phyloP scores from a whole-genome alignment of 1,140 invertebrate genomes.

The Heliconius melpomene region DNA sequence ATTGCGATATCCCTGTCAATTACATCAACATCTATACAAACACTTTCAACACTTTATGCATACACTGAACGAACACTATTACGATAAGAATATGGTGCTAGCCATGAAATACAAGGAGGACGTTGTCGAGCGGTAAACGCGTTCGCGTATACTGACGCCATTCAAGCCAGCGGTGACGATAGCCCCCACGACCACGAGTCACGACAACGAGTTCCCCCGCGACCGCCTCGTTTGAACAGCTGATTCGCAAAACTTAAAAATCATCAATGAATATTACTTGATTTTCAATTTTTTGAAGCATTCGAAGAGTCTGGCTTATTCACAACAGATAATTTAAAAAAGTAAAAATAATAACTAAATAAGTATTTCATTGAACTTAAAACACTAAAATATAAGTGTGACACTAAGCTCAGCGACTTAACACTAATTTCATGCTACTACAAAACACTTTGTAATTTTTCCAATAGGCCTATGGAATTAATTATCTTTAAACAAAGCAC shows the following conservation, averaged over 20 bases:
- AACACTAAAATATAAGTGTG: no score
- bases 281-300: background rate
- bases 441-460: no score
- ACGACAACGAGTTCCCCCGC: conserved; percentile 49
- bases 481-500: no score
- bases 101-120: conserved; percentile 42
- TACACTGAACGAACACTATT: conserved; percentile 40
- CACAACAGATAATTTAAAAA: background rate
- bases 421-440: no score
- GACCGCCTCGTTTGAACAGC: conserved; percentile 58
- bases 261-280: background rate
- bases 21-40: conserved; percentile 7
- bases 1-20: background rate
- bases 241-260: conserved; percentile 55
- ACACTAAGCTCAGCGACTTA: no score
- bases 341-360: background rate
- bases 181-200: conserved; percentile 46
- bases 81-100: conserved; percentile 39
- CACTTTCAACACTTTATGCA: conserved; percentile 27
- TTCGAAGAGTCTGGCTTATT: background rate
- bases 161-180: conserved; percentile 47
- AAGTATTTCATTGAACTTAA: background rate
- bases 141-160: conserved; percentile 59
- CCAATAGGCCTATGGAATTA: no score
- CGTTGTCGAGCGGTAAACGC: conserved; percentile 48